phyloP scores from a whole-genome alignment of 2,797 vertebrate genomes.

The Siniperca scherzeri region DNA sequence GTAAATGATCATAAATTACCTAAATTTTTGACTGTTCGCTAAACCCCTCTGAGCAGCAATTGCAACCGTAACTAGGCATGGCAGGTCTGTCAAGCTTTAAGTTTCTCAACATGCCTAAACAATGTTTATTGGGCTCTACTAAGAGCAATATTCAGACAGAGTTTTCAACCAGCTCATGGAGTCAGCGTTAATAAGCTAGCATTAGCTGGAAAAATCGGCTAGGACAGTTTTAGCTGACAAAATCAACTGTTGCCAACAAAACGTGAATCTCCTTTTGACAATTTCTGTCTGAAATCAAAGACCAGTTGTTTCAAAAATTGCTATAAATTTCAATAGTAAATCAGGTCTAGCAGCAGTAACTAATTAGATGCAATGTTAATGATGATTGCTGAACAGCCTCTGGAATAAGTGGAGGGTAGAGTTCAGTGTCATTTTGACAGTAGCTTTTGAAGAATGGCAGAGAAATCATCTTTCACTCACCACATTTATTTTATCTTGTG shows the following conservation, averaged over 20 bases:
- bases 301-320: not conserved
- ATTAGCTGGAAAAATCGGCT: not conserved
- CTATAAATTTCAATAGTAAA: not conserved
- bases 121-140: not conserved
- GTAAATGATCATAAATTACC: not conserved
- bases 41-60: not conserved
- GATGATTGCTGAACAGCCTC: not conserved
- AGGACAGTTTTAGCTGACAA: not conserved
- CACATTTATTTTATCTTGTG: constrained; percentile 9
- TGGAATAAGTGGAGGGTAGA: not conserved
- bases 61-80: not conserved
- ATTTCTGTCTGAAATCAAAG: not conserved
- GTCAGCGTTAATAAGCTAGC: not conserved
- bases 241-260: not conserved
- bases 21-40: not conserved
- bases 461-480: constrained; percentile 3
- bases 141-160: not conserved
- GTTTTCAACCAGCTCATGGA: not conserved
- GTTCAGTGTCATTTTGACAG: not conserved
- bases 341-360: too few relatives aligned
- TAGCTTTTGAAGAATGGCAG: not conserved
- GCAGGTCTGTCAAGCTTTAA: not conserved
- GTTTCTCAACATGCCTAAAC: not conserved
- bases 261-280: not conserved
- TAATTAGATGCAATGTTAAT: not conserved